Conservation (phyloP, 2,113 vertebrate genomes). For the Ariopsis seemanni region DNA sequence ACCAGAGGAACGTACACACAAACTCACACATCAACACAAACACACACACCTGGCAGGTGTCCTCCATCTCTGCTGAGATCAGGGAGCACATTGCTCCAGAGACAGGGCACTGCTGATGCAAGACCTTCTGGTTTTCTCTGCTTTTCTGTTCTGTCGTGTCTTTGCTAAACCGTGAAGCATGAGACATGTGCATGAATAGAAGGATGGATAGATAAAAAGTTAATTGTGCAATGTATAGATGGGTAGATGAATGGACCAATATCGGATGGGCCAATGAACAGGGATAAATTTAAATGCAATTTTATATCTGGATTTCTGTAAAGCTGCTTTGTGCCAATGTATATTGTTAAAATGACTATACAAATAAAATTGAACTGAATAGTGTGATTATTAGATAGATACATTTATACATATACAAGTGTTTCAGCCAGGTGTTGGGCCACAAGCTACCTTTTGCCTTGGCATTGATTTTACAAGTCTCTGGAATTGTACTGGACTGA, state of each 20-base stretch:
- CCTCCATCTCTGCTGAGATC: conserved; percentile 24
- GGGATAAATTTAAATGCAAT: neutral
- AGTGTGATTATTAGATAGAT: neutral
- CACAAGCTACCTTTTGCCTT: neutral
- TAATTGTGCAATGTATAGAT: neutral
- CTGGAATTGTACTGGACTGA: too few species aligned
- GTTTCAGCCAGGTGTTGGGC: neutral
- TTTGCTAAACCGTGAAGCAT: neutral
- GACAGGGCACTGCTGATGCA: conserved; percentile 33
- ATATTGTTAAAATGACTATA: neutral
- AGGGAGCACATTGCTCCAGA: conserved; percentile 26
- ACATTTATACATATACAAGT: neutral
- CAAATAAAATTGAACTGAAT: neutral
- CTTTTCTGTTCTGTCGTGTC: neutral
- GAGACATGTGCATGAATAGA: neutral
- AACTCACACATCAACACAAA: conserved; percentile 19
- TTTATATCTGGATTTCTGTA: neutral
- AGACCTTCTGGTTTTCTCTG: conserved; percentile 13
- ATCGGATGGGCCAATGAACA: neutral
- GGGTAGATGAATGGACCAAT: neutral
- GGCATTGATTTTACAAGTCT: neutral
- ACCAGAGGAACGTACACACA: conserved; percentile 36
- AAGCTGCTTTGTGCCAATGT: neutral
- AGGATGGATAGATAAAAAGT: neutral
- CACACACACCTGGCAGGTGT: conserved; percentile 40